phyloP scores from a whole-genome alignment of 2,888 invertebrate species.

The Parochlus steinenii region DNA sequence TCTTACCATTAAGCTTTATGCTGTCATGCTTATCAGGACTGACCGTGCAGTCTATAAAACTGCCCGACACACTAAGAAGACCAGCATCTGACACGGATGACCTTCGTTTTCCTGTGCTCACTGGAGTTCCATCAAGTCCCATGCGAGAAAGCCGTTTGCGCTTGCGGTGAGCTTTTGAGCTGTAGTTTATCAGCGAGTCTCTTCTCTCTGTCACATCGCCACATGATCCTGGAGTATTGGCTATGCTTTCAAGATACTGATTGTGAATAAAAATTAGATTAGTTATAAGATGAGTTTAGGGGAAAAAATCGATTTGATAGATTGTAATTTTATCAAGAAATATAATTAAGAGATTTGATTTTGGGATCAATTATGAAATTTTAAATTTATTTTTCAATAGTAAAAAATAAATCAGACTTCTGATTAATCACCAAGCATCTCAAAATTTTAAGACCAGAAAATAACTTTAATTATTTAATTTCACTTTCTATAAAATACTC shows the following conservation, averaged over 20 bases:
- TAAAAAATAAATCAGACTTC: not conserved
- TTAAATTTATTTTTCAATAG: not conserved
- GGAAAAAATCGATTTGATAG: not conserved
- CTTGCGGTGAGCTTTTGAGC: constrained; percentile 42
- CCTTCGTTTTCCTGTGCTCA: constrained; percentile 46
- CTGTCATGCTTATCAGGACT: constrained; percentile 52
- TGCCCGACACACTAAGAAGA: constrained; percentile 67
- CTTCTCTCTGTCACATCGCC: constrained; percentile 36
- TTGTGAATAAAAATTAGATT: not conserved
- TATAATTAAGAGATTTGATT: not conserved
- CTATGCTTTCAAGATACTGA: constrained; percentile 29
- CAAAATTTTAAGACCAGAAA: not conserved
- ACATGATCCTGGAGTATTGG: constrained; percentile 29
- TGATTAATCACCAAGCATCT: not conserved
- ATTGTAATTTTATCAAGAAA: too few relatives aligned
- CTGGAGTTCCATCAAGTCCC: constrained; percentile 27
- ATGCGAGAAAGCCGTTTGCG: constrained; percentile 52
- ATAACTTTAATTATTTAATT: not conserved
- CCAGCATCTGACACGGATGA: constrained; percentile 78
- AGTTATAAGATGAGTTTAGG: constrained; percentile 4
- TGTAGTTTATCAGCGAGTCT: constrained; percentile 36
- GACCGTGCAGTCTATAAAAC: constrained; percentile 75
- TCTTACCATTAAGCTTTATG: constrained; percentile 10
- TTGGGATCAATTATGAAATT: not conserved
- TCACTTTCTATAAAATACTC: constrained; percentile 29